Percentiles rank a stretch among this genome's conserved stretches.
Evolutionary conservation across 1,140 invertebrate genomes (phyloP).

Genomic region (Chironomus tepperi): DNA sequence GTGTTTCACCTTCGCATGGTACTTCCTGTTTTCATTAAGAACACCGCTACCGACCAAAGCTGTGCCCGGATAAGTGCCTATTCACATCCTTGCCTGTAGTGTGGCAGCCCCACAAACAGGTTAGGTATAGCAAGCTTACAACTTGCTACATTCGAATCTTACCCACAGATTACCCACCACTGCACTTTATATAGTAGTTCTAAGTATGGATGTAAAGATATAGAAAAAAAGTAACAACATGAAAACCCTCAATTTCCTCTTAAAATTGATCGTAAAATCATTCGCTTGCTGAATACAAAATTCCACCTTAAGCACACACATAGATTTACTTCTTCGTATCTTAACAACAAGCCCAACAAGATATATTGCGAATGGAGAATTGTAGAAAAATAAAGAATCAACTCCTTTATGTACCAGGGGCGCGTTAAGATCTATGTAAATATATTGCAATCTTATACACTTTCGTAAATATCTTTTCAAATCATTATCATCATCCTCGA

Average conservation of each 20-base stretch:
- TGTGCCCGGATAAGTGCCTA: no score
- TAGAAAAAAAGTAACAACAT: background rate
- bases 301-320: background rate
- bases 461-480: background rate
- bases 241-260: slow-evolving; percentile 12
- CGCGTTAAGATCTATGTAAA: background rate
- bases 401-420: background rate
- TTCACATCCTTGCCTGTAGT: no score
- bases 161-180: no score
- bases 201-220: background rate
- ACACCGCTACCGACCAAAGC: no score
- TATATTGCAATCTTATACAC: slow-evolving; percentile 20
- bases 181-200: no score
- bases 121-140: no score
- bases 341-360: background rate
- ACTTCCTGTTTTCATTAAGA: no score
- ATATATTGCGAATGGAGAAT: background rate
- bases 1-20: no score
- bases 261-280: slow-evolving; percentile 14
- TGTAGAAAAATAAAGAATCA: background rate
- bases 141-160: background rate
- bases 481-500: background rate
- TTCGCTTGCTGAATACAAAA: slow-evolving; percentile 7
- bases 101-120: no score
- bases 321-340: background rate